Percentiles rank a stretch among this genome's conserved stretches.
Evolutionary conservation across 2,888 invertebrate genomes (phyloP).

Genomic region (Teleiodes luculella): DNA sequence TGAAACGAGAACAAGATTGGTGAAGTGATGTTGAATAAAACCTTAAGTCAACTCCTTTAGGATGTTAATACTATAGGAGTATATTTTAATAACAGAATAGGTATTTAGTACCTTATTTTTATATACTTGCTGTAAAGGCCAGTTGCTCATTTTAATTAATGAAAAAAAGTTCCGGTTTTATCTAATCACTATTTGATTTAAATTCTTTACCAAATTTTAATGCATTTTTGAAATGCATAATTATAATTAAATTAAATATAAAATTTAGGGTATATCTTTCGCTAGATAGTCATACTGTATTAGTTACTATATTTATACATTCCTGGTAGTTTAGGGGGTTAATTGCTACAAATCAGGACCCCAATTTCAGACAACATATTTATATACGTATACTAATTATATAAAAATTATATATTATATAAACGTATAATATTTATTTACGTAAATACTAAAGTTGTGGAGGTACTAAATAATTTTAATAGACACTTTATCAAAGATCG

Average conservation of each 20-base stretch:
- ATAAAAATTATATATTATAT: background rate
- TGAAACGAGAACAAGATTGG: slow-evolving; percentile 29
- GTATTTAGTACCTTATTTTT: slow-evolving; percentile 8
- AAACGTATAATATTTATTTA: background rate
- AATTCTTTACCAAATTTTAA: slow-evolving; percentile 50
- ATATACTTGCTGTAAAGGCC: background rate
- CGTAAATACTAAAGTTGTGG: slow-evolving; percentile 10
- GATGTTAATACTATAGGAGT: background rate
- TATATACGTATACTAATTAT: slow-evolving; percentile 15
- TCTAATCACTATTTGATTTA: background rate
- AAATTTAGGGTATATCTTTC: slow-evolving; percentile 38
- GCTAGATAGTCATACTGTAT: slow-evolving; percentile 47
- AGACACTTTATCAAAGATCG: slow-evolving; percentile 25
- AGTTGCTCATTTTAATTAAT: slow-evolving; percentile 1
- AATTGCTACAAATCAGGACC: slow-evolving; percentile 26
- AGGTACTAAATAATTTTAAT: slow-evolving; percentile 26
- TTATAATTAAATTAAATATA: slow-evolving; percentile 31
- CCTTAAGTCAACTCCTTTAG: background rate
- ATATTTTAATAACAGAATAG: slow-evolving; percentile 2
- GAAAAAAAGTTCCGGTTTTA: no score
- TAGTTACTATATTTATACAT: slow-evolving; percentile 46
- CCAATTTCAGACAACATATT: slow-evolving; percentile 25
- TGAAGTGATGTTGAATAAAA: slow-evolving; percentile 24
- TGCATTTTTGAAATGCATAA: slow-evolving; percentile 64
- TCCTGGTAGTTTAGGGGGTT: slow-evolving; percentile 49